Conservation (phyloP, 2,113 vertebrate genomes). For the Mus pahari region DNA sequence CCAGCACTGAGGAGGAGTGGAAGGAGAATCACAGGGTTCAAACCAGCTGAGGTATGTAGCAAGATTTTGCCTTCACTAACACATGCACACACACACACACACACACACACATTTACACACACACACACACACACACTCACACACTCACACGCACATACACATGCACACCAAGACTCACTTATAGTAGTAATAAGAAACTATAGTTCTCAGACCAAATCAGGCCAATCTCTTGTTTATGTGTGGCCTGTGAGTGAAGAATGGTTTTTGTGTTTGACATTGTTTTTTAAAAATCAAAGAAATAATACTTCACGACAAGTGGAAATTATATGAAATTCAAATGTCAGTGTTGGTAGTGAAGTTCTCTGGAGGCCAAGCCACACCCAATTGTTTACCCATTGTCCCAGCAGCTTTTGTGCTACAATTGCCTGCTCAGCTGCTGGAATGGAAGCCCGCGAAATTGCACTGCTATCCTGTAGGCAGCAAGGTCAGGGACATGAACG, state of each 20-base stretch:
- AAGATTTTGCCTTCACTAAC: too few species aligned
- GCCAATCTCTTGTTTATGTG: background rate
- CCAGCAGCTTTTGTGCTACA: background rate
- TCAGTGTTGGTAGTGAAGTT: background rate
- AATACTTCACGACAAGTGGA: constrained; percentile 18
- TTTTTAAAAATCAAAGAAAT: constrained; percentile 44
- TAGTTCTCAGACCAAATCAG: background rate
- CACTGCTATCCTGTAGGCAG: too few species aligned
- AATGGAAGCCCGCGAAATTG: background rate
- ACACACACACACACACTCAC: background rate
- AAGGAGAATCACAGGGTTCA: too few species aligned
- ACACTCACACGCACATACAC: too few species aligned
- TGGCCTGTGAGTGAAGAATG: background rate
- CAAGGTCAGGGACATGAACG: background rate
- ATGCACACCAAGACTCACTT: constrained; percentile 6
- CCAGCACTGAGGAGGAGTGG: too few species aligned
- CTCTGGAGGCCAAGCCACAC: background rate
- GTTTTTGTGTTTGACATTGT: background rate
- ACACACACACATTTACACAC: too few species aligned
- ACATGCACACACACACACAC: too few species aligned
- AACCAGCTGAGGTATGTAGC: too few species aligned
- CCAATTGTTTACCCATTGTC: background rate
- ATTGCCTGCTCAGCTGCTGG: background rate
- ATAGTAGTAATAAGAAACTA: background rate
- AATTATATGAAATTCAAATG: constrained; percentile 34